A percentile compares a stretch with the other conserved stretches of the same genome.
Evolutionary conservation across 1,140 invertebrate species (phyloP).

Genomic region (Catajapyx aquilonaris): DNA sequence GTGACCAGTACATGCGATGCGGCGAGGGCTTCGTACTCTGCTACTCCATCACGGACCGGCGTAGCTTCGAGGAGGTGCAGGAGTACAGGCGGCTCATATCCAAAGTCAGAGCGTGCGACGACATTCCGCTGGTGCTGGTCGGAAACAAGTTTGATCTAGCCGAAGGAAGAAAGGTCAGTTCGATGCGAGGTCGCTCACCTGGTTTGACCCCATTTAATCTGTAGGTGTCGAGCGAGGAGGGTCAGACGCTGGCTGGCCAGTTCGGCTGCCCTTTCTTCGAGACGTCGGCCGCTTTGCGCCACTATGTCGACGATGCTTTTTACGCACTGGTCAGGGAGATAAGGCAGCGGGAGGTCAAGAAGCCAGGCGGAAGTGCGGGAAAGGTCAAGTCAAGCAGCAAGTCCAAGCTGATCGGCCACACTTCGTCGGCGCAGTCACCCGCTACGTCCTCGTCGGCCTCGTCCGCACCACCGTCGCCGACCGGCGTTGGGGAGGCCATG

Average conservation of each 20-base stretch:
- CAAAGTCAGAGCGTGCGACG: conserved; percentile 20
- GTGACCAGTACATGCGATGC: conserved; percentile 29
- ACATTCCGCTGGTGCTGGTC: conserved; percentile 26
- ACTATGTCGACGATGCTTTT: conserved; percentile 17
- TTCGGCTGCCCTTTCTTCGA: conserved; percentile 17
- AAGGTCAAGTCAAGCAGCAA: neutral
- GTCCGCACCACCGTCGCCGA: conserved; percentile 12
- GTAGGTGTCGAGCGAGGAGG: conserved; percentile 17
- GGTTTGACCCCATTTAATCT: no score
- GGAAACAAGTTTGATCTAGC: conserved; percentile 28
- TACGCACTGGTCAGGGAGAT: conserved; percentile 22
- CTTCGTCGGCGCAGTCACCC: neutral
- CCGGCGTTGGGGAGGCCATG: conserved; percentile 22
- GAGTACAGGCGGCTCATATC: conserved; percentile 24
- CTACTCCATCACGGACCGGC: conserved; percentile 58
- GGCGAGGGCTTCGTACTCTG: conserved; percentile 30
- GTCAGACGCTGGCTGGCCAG: conserved; percentile 12
- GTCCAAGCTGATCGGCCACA: conserved; percentile 2
- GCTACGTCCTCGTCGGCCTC: neutral
- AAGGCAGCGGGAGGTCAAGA: conserved; percentile 17
- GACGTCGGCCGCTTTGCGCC: conserved; percentile 16
- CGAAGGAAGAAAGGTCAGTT: conserved; percentile 42
- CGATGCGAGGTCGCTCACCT: no score
- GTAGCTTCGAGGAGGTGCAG: conserved; percentile 58
- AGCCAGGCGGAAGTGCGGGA: no score